Evolutionary conservation across 2,113 vertebrate species (phyloP), one percentile per base, ranked within the genome.

Genomic region (Lathamus discolor): DNA sequence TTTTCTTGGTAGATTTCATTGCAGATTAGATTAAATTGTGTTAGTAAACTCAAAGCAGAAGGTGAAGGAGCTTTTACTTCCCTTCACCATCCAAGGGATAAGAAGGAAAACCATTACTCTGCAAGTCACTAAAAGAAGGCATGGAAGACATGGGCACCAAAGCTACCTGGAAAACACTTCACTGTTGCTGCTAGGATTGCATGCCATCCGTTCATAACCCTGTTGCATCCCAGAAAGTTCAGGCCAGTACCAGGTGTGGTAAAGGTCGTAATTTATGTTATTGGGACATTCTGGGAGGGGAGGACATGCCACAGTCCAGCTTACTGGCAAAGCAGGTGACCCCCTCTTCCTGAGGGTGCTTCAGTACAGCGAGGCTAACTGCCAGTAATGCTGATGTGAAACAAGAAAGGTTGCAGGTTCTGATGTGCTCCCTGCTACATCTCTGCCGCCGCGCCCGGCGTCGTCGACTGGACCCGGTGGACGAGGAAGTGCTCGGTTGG

Each of bases 401-500:
- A 14, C 35, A 29, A 31, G 51, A 62, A 73, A 73, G 44, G 37
- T 10, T 44, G 27, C 23, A 15, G 25, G 39, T 72, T 73, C 52
- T 72, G 27, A 54, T 54, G 41, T 29, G n/a, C 55, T 77, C 43
- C 24, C 39, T 54, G 31, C 25, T 73, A 55, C 39, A 27, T 15
- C 28, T 87, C 48, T 82, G 23, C 35, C 62, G 70, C 93, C 33
- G 48, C 52, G 91, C 86, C 96, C 29, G 96, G 97, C 18, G 92
- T 98, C 81, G 98, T 98, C 11, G 98, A 98, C 95, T 98, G 9
- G 98, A 98, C 79, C 97, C 97, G 0, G 98, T 98, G 90, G 98
- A 98, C 69, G 98, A 99, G 94, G 98, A 99, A 62, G 98, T 98
- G 22, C 98, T 99, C 77, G 98, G 98, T 97, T 98, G 98, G 1